Percentiles rank a stretch among this genome's conserved stretches.
Evolutionary conservation across 2,113 vertebrate genomes (phyloP).

Genomic region (Zonotrichia leucophrys): DNA sequence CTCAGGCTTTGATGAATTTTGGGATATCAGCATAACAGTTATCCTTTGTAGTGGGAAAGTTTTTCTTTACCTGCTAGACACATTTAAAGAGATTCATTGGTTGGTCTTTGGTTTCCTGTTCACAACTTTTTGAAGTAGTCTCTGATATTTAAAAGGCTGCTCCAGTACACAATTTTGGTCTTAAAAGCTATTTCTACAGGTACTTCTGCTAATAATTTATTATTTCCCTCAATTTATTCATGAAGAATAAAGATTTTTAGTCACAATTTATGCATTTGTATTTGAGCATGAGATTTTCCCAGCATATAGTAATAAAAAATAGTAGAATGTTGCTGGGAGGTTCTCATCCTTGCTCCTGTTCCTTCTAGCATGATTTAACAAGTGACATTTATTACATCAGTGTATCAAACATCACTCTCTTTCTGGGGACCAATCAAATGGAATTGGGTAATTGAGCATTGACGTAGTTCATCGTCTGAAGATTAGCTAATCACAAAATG

Average conservation of each 20-base stretch:
- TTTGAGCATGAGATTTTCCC: not conserved
- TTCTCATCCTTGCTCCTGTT: not conserved
- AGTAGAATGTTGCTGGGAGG: not conserved
- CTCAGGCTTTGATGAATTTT: not conserved
- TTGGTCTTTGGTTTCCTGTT: not conserved
- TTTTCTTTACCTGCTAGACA: not conserved
- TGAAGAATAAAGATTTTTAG: not conserved
- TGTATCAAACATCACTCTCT: not conserved
- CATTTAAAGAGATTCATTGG: not conserved
- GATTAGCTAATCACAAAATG: not conserved
- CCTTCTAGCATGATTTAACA: not conserved
- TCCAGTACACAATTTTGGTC: not conserved
- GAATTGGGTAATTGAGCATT: not conserved
- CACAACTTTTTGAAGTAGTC: not conserved
- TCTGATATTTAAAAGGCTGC: not conserved
- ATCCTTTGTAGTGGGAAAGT: not conserved
- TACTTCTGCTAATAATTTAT: not conserved
- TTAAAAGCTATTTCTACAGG: not conserved
- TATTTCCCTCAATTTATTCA: not conserved
- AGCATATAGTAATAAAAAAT: not conserved
- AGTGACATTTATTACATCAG: not conserved
- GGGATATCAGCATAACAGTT: not conserved
- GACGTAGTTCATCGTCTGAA: not conserved
- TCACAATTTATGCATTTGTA: not conserved
- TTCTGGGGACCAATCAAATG: not conserved